These are phyloP conservation scores for Tridacna crocea DNA, from an alignment of 2,888 invertebrate species.

Conservation along the genomic window DNA sequence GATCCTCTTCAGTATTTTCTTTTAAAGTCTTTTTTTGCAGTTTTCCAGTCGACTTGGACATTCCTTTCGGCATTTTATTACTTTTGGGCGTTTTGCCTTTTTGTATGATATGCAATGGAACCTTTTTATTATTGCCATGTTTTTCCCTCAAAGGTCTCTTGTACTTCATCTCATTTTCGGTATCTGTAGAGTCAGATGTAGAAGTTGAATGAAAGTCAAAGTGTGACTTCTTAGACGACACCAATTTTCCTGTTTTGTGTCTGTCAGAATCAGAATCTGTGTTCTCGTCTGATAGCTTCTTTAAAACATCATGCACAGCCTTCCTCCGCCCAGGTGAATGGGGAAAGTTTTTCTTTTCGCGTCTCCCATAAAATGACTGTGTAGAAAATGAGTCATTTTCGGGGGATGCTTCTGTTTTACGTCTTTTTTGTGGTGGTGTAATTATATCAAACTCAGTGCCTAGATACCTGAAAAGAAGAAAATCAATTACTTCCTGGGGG, in stretches of 20 bases:
- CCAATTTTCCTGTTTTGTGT: background rate
- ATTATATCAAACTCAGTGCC: constrained; percentile 55
- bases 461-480: constrained; percentile 34
- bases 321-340: constrained; percentile 66
- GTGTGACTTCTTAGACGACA: background rate
- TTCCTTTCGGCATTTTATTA: constrained; percentile 5
- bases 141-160: constrained; percentile 34
- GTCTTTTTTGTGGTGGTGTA: constrained; percentile 55
- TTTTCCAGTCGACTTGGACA: constrained; percentile 33
- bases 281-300: constrained; percentile 56
- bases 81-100: constrained; percentile 30
- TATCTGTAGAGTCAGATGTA: constrained; percentile 51
- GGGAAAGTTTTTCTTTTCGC: constrained; percentile 63
- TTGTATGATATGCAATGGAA: constrained; percentile 32
- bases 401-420: constrained; percentile 14
- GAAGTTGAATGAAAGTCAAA: constrained; percentile 57
- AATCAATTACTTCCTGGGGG: background rate
- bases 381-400: constrained; percentile 63
- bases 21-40: constrained; percentile 4
- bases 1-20: background rate
- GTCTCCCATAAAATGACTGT: constrained; percentile 73
- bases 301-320: constrained; percentile 49
- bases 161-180: constrained; percentile 24
- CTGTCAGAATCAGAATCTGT: constrained; percentile 47
- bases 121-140: constrained; percentile 32